phyloP scores from a whole-genome alignment of 2,888 invertebrate genomes.

The Drosophila nr. fundita region DNA sequence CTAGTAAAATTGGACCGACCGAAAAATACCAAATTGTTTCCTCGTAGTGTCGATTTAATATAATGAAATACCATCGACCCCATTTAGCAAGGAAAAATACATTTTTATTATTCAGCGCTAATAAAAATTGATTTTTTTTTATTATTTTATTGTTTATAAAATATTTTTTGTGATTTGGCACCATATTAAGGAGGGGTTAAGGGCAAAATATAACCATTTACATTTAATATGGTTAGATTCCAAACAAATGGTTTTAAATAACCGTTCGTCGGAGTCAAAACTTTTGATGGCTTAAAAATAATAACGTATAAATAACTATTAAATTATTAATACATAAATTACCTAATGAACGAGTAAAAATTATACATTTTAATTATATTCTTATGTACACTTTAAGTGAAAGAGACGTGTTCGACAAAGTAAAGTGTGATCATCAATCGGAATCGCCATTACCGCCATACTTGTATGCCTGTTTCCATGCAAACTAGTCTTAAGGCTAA shows the following conservation, averaged over 20 bases:
- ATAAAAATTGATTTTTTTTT: background rate
- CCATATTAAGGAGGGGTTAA: background rate
- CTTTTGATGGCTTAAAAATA: background rate
- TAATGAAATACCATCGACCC: background rate
- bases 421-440: background rate
- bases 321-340: background rate
- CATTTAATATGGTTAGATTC: background rate
- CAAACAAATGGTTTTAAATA: background rate
- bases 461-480: background rate
- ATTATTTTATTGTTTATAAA: background rate
- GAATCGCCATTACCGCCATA: background rate
- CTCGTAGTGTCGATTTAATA: background rate
- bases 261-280: background rate
- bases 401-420: background rate
- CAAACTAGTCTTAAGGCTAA: background rate
- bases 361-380: background rate
- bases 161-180: background rate
- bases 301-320: background rate
- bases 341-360: background rate
- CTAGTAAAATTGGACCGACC: background rate
- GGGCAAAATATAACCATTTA: background rate
- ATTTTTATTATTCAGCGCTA: background rate
- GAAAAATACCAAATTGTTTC: background rate
- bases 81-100: background rate
- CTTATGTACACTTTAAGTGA: background rate